These are phyloP conservation scores for Drosophila affinis DNA, from an alignment of 2,888 invertebrate species.

Conservation along the genomic window DNA sequence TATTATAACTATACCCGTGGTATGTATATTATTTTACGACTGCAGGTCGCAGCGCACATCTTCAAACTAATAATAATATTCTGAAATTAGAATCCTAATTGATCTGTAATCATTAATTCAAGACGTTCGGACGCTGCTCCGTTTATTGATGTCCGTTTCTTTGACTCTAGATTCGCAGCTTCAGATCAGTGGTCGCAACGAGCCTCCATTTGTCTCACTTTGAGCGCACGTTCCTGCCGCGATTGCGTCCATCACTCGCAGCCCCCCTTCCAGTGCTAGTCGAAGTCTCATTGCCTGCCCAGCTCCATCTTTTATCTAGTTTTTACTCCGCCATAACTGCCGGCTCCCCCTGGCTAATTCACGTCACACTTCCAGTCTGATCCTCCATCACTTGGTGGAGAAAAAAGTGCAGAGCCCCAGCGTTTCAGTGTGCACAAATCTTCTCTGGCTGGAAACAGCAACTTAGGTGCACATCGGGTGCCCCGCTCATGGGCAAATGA, in stretches of 20 bases:
- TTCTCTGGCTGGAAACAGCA: constrained; percentile 44
- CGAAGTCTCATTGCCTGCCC: constrained; percentile 21
- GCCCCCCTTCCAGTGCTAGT: constrained; percentile 8
- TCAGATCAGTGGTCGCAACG: background rate
- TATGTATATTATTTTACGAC: too few relatives aligned
- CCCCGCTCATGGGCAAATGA: constrained; percentile 12
- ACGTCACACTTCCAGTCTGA: constrained; percentile 67
- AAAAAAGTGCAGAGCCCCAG: constrained; percentile 28
- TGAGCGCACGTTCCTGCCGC: background rate
- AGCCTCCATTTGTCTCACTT: constrained; percentile 10
- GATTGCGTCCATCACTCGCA: constrained; percentile 1
- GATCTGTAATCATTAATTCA: background rate
- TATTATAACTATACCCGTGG: too few relatives aligned
- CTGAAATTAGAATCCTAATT: background rate
- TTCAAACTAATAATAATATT: too few relatives aligned
- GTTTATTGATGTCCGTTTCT: too few relatives aligned
- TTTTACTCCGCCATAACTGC: constrained; percentile 33
- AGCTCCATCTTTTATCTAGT: constrained; percentile 45
- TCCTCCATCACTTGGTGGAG: constrained; percentile 56
- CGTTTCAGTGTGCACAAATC: constrained; percentile 28
- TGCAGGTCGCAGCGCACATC: too few relatives aligned
- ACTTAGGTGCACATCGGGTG: constrained; percentile 42
- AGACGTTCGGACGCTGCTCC: background rate
- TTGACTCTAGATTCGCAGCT: too few relatives aligned
- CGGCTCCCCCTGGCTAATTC: constrained; percentile 66